phyloP scores from a whole-genome alignment of 1,140 invertebrate genomes.

The Geopemphigus sp. region DNA sequence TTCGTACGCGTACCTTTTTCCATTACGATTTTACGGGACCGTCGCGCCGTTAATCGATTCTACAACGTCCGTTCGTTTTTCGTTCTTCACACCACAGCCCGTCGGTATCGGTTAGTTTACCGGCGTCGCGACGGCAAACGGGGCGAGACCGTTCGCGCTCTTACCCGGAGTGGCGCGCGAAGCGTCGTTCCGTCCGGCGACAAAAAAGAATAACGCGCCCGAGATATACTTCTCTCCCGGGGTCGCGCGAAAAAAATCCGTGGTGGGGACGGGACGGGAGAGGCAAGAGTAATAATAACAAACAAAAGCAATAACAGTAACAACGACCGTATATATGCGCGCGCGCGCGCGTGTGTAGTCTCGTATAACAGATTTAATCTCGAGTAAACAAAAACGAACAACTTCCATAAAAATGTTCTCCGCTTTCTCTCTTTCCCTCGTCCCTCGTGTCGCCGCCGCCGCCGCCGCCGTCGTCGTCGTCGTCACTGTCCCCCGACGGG shows the following conservation, averaged over 20 bases:
- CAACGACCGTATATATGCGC: neutral
- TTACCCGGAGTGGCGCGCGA: no score
- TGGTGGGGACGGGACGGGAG: neutral
- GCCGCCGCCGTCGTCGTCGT: neutral
- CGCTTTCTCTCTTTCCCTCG: no score
- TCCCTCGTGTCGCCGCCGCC: neutral
- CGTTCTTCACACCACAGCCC: no score
- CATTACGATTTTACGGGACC: no score
- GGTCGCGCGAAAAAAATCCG: neutral
- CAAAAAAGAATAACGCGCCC: neutral
- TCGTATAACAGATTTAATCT: slow-evolving; percentile 48
- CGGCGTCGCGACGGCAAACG: no score
- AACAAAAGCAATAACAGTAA: slow-evolving; percentile 48
- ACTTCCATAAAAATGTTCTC: slow-evolving; percentile 42
- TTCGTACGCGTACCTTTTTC: no score
- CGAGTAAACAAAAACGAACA: slow-evolving; percentile 48
- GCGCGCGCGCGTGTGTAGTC: neutral
- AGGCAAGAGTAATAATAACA: slow-evolving; percentile 39
- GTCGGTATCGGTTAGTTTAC: no score
- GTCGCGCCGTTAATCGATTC: no score
- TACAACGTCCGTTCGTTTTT: no score
- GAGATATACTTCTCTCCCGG: slow-evolving; percentile 29
- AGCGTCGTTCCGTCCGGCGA: neutral
- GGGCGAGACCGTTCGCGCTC: no score
- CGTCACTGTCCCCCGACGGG: slow-evolving; percentile 2